Conservation (phyloP, 2,888 invertebrate genomes). For the Cyaniris semiargus region DNA sequence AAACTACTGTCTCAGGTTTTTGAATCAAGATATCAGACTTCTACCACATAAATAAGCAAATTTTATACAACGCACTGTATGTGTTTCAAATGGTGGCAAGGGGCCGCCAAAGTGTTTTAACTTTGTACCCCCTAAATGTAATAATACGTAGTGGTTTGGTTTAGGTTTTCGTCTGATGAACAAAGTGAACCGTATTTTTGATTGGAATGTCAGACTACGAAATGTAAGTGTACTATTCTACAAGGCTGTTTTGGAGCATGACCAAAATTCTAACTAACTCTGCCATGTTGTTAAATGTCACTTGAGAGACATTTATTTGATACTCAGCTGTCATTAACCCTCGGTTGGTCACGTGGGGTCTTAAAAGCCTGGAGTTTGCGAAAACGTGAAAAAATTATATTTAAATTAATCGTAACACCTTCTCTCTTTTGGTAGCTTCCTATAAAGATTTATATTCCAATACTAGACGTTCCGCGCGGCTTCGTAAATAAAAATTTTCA, state of each 20-base stretch:
- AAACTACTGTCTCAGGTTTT: background rate
- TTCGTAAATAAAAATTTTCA: too few relatives aligned
- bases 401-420: too few relatives aligned
- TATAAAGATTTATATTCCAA: too few relatives aligned
- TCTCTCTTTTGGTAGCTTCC: too few relatives aligned
- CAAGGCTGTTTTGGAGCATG: background rate
- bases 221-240: slow-evolving; percentile 8
- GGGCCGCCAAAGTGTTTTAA: background rate
- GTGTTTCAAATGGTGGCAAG: background rate
- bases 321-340: background rate
- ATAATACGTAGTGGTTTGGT: background rate
- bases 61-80: background rate
- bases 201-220: slow-evolving; percentile 10
- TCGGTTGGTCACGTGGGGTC: too few relatives aligned
- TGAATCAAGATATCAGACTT: background rate
- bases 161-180: background rate
- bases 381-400: too few relatives aligned
- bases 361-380: too few relatives aligned
- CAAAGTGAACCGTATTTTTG: background rate
- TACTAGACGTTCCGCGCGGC: too few relatives aligned
- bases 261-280: background rate
- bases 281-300: background rate
- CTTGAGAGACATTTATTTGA: too few relatives aligned
- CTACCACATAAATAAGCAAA: background rate
- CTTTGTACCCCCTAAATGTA: background rate